Percentiles rank a stretch among this genome's conserved stretches.
Conservation (phyloP, 2,113 vertebrate species). For the Pachypanchax playfairii region DNA sequence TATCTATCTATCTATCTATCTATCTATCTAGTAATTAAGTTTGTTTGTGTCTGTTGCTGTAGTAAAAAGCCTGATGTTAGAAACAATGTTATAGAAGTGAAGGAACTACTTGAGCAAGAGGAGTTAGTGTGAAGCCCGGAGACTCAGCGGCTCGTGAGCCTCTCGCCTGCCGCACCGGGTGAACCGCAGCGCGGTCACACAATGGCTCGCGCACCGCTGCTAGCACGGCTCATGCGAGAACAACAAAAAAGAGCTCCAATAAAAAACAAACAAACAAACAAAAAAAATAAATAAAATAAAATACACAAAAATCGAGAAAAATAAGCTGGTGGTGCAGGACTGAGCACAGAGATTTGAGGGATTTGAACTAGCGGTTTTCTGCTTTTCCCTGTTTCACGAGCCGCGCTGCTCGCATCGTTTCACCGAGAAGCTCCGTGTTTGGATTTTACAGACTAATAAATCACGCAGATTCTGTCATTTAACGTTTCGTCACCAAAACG, state of each 20-base stretch:
- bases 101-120: no score
- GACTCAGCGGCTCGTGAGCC: constrained; percentile 46
- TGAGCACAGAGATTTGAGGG: not conserved
- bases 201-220: constrained; percentile 25
- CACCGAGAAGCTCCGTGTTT: no score
- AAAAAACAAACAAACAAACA: not conserved
- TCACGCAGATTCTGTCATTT: no score
- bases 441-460: no score
- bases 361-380: not conserved
- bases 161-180: constrained; percentile 37
- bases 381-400: not conserved
- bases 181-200: constrained; percentile 24
- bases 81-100: no score
- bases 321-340: not conserved
- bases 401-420: no score
- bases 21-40: no score
- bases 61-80: no score
- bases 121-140: not conserved
- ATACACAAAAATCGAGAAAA: not conserved
- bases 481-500: no score
- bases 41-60: no score
- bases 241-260: constrained; percentile 4
- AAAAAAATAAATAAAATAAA: not conserved
- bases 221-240: constrained; percentile 6
- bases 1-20: constrained; percentile 23